Evolutionary conservation across 2,797 vertebrate species (phyloP).

Genomic region (Otus scops): DNA sequence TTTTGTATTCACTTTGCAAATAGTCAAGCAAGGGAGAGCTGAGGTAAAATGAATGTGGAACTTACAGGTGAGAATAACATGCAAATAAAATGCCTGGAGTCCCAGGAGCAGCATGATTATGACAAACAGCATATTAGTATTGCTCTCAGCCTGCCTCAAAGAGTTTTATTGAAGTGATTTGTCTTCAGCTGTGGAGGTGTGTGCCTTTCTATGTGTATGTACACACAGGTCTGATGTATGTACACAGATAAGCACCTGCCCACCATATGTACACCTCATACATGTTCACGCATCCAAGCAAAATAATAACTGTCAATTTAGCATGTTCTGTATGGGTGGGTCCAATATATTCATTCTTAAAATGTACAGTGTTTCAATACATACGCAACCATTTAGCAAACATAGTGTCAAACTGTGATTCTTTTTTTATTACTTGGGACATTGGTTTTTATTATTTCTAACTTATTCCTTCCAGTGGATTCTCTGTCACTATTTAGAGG

Average conservation of each 20-base stretch:
- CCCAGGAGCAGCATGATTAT: not conserved
- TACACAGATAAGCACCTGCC: not conserved
- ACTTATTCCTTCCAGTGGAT: conserved; percentile 38
- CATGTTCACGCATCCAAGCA: not conserved
- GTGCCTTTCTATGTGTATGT: not conserved
- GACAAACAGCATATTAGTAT: conserved; percentile 9
- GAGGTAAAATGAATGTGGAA: conserved; percentile 52
- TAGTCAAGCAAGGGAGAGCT: conserved; percentile 50
- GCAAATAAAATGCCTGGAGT: not conserved
- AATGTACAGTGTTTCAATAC: conserved; percentile 17
- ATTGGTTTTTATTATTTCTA: conserved; percentile 25
- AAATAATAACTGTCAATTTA: not conserved
- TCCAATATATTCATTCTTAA: not conserved
- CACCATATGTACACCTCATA: not conserved
- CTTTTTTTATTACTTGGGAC: conserved; percentile 42
- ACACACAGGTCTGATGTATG: not conserved
- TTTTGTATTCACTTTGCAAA: conserved; percentile 59
- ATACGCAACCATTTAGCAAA: conserved; percentile 7
- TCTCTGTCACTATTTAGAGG: conserved; percentile 63
- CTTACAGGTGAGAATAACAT: not conserved
- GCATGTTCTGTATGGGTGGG: conserved; percentile 17
- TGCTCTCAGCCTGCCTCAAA: conserved; percentile 40
- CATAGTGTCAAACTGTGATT: conserved; percentile 25
- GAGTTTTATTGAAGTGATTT: conserved; percentile 50
- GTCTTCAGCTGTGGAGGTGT: conserved; percentile 4